phyloP scores from a whole-genome alignment of 2,797 vertebrate species.

The Crypturellus tataupa region DNA sequence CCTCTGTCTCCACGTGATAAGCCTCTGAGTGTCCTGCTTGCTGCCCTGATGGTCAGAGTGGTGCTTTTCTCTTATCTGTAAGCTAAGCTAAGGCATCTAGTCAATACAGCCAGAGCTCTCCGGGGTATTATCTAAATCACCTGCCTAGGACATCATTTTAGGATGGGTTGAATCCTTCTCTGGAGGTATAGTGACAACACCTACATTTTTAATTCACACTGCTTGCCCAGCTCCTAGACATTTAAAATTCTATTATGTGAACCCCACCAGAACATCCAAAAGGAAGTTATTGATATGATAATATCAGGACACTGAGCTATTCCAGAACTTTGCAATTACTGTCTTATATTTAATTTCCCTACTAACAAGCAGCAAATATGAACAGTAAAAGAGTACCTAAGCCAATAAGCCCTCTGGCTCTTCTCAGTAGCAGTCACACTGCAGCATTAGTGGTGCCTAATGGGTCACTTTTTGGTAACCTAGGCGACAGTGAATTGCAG shows the following conservation, averaged over 20 bases:
- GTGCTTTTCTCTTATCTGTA: not conserved
- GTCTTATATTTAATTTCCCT: constrained; percentile 22
- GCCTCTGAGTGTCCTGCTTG: not conserved
- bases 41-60: not conserved
- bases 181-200: not conserved
- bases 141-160: not conserved
- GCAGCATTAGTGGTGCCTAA: not conserved
- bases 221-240: not conserved
- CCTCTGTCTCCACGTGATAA: not conserved
- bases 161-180: not conserved
- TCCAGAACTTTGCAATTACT: not conserved
- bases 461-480: constrained; percentile 24
- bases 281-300: not conserved
- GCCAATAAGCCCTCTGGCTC: not conserved
- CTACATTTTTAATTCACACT: not conserved
- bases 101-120: not conserved
- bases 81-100: constrained; percentile 9
- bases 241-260: not conserved
- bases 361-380: constrained; percentile 10
- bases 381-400: constrained; percentile 27
- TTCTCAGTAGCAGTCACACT: not conserved
- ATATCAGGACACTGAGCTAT: not conserved
- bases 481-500: not conserved
- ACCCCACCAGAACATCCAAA: not conserved
- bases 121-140: not conserved